These are phyloP conservation scores for Pristis pectinata DNA, from an alignment of 2,797 vertebrate genomes.

Conservation along the genomic window DNA sequence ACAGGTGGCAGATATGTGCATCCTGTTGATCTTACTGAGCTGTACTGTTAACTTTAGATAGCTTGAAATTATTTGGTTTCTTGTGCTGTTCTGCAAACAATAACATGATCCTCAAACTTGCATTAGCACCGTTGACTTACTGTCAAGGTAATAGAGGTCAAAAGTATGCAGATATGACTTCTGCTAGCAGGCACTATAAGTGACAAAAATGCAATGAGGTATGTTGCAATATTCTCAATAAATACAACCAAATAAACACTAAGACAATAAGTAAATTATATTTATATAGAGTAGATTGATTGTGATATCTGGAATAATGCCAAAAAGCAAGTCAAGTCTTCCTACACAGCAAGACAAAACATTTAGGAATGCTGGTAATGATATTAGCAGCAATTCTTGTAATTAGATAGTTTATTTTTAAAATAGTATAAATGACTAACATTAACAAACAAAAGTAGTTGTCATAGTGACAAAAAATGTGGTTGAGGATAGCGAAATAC, in stretches of 20 bases:
- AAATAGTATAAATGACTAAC: not conserved
- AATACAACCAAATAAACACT: not conserved
- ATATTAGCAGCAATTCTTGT: not conserved
- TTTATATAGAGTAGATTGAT: not conserved
- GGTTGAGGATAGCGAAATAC: not conserved
- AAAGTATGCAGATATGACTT: not conserved
- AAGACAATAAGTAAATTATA: not conserved
- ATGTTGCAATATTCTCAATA: not conserved
- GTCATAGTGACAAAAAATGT: not conserved
- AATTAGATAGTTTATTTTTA: not conserved
- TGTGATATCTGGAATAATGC: not conserved
- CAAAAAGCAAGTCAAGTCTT: not conserved
- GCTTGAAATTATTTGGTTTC: slow-evolving; percentile 18
- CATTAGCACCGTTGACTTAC: not conserved
- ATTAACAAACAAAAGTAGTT: not conserved
- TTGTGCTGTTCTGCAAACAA: slow-evolving; percentile 12
- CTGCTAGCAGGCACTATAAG: not conserved
- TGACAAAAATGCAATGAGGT: not conserved
- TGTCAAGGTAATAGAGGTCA: not conserved
- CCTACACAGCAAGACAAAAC: no score
- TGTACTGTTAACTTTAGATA: slow-evolving; percentile 21
- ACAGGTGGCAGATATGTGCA: not conserved
- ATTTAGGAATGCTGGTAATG: not conserved
- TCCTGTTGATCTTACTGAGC: slow-evolving; percentile 25
- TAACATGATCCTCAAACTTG: not conserved